Conservation (phyloP, 2,888 invertebrate genomes). For the Drosophila meridiana region DNA sequence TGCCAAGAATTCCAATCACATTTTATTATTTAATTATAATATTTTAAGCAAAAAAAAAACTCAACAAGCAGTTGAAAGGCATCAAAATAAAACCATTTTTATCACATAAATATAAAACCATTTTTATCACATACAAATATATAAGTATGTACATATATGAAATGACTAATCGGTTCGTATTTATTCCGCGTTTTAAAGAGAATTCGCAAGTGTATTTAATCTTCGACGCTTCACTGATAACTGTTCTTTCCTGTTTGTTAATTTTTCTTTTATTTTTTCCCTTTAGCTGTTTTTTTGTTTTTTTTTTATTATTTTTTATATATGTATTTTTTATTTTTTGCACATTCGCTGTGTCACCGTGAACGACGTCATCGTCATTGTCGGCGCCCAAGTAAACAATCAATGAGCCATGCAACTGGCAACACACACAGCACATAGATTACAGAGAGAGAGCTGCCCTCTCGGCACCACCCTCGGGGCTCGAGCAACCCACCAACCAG, state of each 20-base stretch:
- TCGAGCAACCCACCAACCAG: not conserved
- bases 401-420: slow-evolving; percentile 60
- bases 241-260: slow-evolving; percentile 18
- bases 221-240: not conserved
- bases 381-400: slow-evolving; percentile 62
- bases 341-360: slow-evolving; percentile 52
- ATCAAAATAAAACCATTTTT: not conserved
- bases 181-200: not conserved
- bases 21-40: not conserved
- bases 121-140: not conserved
- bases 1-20: no score
- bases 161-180: not conserved
- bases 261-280: slow-evolving; percentile 1
- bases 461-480: not conserved
- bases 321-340: slow-evolving; percentile 16
- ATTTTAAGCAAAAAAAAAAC: not conserved
- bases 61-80: not conserved
- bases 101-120: not conserved
- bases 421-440: not conserved
- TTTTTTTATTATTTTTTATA: slow-evolving; percentile 8
- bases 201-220: slow-evolving; percentile 9
- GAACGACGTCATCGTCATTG: slow-evolving; percentile 45
- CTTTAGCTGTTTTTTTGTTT: not conserved
- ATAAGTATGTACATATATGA: not conserved
- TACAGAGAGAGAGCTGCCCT: not conserved